Evolutionary conservation across 2,888 invertebrate species (phyloP), one percentile per base, ranked within the genome.

Genomic region (Elegia similella): DNA sequence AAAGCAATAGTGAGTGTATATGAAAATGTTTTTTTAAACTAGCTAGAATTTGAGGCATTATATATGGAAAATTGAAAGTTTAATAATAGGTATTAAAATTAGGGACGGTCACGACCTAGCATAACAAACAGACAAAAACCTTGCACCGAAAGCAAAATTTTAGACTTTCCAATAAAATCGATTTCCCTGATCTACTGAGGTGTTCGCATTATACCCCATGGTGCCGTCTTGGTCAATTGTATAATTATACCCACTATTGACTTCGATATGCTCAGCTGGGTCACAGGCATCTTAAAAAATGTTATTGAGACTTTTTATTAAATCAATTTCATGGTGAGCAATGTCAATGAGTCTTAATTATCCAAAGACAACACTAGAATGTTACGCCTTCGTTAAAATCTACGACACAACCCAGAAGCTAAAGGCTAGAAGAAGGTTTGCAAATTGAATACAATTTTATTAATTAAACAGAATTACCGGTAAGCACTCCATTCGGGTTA

Each of bases 381-480:
- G 2, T 23, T 23, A 23, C 2, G 23, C 2, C 23, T 23, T 23
- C 23, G 5, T 23, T 23, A 5, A 44, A 44, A 10, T 17, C 17
- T 46, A 46, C 29, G 50, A 50, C 38, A 55, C 30, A 55, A 54
- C 32, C 44, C 52, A 12, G 10, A 55, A 55, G 54, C 54, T 44
- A n/a, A 32, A 55, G 54, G 12, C 30, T 15, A 15, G 52, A 53
- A 53, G 53, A 55, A 55, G 54, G 34, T 32, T 43, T 32, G 54
- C 44, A 55, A 44, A 55, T 55, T 43, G 15, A 50, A 17, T 50
- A 50, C 34, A 6, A 15, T 34, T 38, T 8, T 34, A 44, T 34
- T 44, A 55, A 43, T 30, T 43, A 8, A 55, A 55, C 43, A 55
- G 46, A 44, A 55, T 55, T 55, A 55, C 54, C 54, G 44, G 54